These are phyloP conservation scores for Scalopus aquaticus DNA, from an alignment of 2,113 vertebrate species.

Conservation along the genomic window DNA sequence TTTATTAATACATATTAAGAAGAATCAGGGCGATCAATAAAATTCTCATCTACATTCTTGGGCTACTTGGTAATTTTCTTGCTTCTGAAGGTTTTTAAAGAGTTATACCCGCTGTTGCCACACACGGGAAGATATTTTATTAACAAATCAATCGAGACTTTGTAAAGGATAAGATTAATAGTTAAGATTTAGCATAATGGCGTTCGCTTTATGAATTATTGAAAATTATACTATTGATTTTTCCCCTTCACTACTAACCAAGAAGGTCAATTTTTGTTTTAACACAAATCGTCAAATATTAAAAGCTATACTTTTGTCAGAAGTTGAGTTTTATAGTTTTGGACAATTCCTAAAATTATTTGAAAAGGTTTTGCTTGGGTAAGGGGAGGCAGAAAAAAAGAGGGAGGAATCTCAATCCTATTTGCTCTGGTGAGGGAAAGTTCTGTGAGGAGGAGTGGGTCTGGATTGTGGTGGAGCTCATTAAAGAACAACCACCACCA, in stretches of 20 bases:
- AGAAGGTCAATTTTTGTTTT: slow-evolving; percentile 90
- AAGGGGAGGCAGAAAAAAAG: background rate
- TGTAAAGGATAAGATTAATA: slow-evolving; percentile 92
- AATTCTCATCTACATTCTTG: slow-evolving; percentile 91
- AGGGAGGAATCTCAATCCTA: background rate
- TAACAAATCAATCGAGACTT: slow-evolving; percentile 92
- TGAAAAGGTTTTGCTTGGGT: slow-evolving; percentile 69
- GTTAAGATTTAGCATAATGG: slow-evolving; percentile 90
- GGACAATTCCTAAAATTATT: slow-evolving; percentile 82
- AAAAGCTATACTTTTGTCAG: slow-evolving; percentile 85
- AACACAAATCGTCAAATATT: slow-evolving; percentile 88
- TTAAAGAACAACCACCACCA: slow-evolving; percentile 67
- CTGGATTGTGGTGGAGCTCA: slow-evolving; percentile 66
- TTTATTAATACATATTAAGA: slow-evolving; percentile 92
- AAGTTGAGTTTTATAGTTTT: slow-evolving; percentile 83
- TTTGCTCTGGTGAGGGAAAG: slow-evolving; percentile 73
- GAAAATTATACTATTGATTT: slow-evolving; percentile 90
- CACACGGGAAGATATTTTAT: slow-evolving; percentile 90
- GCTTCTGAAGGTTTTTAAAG: slow-evolving; percentile 90
- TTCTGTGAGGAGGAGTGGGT: slow-evolving; percentile 71
- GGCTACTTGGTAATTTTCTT: slow-evolving; percentile 90
- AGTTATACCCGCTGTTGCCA: slow-evolving; percentile 90
- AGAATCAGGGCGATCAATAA: slow-evolving; percentile 92
- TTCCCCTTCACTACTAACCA: slow-evolving; percentile 79
- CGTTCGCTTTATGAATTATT: slow-evolving; percentile 89